Percentiles rank a stretch among this genome's conserved stretches.
Conservation (phyloP, 1,140 invertebrate genomes). For the Cherax quadricarinatus region DNA sequence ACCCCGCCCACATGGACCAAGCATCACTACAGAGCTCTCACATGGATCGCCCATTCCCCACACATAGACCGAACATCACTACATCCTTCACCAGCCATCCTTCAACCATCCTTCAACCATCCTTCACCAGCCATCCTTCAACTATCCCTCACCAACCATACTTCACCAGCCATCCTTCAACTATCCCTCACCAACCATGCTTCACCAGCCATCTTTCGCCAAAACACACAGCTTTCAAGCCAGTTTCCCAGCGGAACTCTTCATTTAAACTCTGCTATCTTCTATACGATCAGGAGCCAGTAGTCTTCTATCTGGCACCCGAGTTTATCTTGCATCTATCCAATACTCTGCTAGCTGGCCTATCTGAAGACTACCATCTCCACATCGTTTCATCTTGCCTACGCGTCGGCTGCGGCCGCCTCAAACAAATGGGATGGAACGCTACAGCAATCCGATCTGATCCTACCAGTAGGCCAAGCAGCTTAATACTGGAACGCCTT, state of each 20-base stretch:
- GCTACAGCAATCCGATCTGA: slow-evolving; percentile 46
- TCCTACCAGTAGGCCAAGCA: slow-evolving; percentile 36
- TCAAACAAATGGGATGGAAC: slow-evolving; percentile 56
- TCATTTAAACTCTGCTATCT: slow-evolving; percentile 4
- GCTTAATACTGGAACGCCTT: slow-evolving; percentile 34
- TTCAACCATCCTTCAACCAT: too few relatives aligned
- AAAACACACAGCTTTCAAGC: not conserved
- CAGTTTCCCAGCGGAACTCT: not conserved
- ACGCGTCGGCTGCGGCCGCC: not conserved
- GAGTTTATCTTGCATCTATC: slow-evolving; percentile 46
- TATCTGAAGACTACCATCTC: slow-evolving; percentile 47
- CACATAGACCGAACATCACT: too few relatives aligned
- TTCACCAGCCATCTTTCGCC: not conserved
- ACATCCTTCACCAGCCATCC: too few relatives aligned
- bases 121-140: too few relatives aligned
- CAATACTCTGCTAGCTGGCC: slow-evolving; percentile 32
- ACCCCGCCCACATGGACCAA: not conserved
- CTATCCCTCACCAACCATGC: not conserved
- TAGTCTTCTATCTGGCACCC: slow-evolving; percentile 13
- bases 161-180: not conserved
- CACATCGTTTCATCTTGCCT: slow-evolving; percentile 7
- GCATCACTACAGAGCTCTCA: not conserved
- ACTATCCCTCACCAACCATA: not conserved
- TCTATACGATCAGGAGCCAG: slow-evolving; percentile 5
- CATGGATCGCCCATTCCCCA: too few relatives aligned